Base-by-base conservation (phyloP, 2,113 vertebrate genomes). In the Corythaixoides concolor region DNA sequence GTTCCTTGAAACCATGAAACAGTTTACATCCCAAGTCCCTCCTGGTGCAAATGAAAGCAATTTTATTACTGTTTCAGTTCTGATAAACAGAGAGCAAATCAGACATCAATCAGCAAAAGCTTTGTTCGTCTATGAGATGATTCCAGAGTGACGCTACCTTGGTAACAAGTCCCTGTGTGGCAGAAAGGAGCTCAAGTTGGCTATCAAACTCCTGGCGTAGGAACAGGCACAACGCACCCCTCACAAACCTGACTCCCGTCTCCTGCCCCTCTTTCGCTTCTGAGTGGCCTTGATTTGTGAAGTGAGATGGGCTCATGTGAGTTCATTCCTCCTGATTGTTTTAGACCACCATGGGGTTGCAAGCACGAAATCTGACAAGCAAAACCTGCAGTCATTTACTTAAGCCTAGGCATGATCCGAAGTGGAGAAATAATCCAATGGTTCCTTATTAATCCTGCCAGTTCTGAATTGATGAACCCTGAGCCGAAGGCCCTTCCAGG, bases 21-120 rank as follows among this genome's bases (percentile, higher is more conserved):
- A 64, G 22, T 78, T 96, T 91, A 24, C 83, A 94, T 82, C 43
- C 85, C 37, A 49, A 85, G 88, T 76, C 83, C 82, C 90, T 96
- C 88, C 88, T 22, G 69, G 80, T 89, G 80, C 90, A 92, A 97
- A 96, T 47, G 41, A 90, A 97, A 86, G 84, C 73, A n/a, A 79
- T 90, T 92, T 79, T 74, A 73, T 93, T 73, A 16, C 59, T 32
- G 64, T 43, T 95, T 83, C 88, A 32, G 21, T 23, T 28, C 73
- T 75, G 90, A 93, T 82, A 79, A 79, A 85, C 15, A 50, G 55
- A 4, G 50, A 82, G 53, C 62, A 89, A 79, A 90, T 79, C 90
- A 93, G 73, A 75, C 62, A 87, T 82, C 95, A 64, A 72, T 43
- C 67, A 91, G 79, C 33, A 85, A 30, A 77, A 70, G 45, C 58